These are phyloP conservation scores for Lagorchestes hirsutus DNA, from an alignment of 2,797 vertebrate genomes.

Conservation along the genomic window DNA sequence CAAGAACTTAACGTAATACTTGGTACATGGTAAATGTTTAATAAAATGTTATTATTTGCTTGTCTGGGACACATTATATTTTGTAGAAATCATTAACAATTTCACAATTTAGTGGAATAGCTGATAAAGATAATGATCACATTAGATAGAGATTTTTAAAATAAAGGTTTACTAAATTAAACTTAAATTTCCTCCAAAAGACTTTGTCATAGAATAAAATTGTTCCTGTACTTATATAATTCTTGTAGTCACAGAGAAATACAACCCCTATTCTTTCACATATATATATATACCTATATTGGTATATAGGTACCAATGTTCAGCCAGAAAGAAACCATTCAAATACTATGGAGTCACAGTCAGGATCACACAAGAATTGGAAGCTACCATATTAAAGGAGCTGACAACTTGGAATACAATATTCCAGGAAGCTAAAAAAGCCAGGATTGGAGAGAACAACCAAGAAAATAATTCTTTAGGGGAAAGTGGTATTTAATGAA, in stretches of 20 bases:
- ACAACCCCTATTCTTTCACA: not conserved
- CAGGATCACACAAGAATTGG: too few relatives aligned
- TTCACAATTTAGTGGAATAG: not conserved
- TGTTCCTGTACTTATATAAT: not conserved
- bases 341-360: too few relatives aligned
- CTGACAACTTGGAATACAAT: too few relatives aligned
- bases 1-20: not conserved
- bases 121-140: not conserved
- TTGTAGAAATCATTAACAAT: constrained; percentile 41
- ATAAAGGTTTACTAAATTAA: constrained; percentile 13
- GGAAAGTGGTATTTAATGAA: too few relatives aligned
- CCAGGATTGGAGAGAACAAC: too few relatives aligned
- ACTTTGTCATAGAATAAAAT: constrained; percentile 4
- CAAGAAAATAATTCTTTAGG: too few relatives aligned
- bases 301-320: not conserved
- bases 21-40: not conserved
- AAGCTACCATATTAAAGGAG: too few relatives aligned
- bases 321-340: not conserved
- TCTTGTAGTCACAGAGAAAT: not conserved
- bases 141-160: not conserved
- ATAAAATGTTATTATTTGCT: not conserved
- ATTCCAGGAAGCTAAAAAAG: too few relatives aligned
- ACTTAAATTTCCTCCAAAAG: constrained; percentile 7
- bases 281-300: too few relatives aligned
- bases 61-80: not conserved